phyloP scores from a whole-genome alignment of 2,113 vertebrate species.

The Haliaeetus leucogaster region DNA sequence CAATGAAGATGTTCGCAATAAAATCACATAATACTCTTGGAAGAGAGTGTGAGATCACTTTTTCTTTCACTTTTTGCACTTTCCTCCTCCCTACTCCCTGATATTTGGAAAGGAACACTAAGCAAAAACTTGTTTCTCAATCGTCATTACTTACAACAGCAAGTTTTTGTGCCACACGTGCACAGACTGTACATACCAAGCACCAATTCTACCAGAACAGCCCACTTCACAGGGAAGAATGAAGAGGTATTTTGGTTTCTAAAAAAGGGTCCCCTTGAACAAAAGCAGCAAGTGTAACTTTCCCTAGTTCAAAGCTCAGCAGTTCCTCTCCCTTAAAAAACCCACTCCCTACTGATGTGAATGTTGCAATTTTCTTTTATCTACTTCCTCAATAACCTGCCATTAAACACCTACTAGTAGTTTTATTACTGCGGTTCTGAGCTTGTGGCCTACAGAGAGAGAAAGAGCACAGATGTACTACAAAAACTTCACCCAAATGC shows the following conservation, averaged over 20 bases:
- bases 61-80: neutral
- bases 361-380: conserved; percentile 72
- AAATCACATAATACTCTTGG: neutral
- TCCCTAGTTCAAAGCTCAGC: conserved; percentile 70
- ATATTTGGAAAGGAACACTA: neutral
- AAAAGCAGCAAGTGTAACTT: conserved; percentile 63
- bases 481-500: conserved; percentile 42
- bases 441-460: conserved; percentile 35
- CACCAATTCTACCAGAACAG: neutral
- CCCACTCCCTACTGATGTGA: conserved; percentile 50
- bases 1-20: neutral
- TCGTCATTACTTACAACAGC: neutral
- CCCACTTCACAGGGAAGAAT: conserved; percentile 24
- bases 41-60: neutral
- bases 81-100: neutral
- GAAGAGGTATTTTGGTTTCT: conserved; percentile 33
- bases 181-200: neutral
- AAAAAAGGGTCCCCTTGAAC: conserved; percentile 32
- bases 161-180: neutral
- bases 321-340: conserved; percentile 34
- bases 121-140: neutral
- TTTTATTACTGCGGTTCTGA: conserved; percentile 66
- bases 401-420: conserved; percentile 76
- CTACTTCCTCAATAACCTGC: conserved; percentile 71
- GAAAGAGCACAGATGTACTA: conserved; percentile 23